Evolutionary conservation across 2,888 invertebrate genomes (phyloP), one percentile per base, ranked within the genome.

Genomic region (Alloplasta piceator): DNA sequence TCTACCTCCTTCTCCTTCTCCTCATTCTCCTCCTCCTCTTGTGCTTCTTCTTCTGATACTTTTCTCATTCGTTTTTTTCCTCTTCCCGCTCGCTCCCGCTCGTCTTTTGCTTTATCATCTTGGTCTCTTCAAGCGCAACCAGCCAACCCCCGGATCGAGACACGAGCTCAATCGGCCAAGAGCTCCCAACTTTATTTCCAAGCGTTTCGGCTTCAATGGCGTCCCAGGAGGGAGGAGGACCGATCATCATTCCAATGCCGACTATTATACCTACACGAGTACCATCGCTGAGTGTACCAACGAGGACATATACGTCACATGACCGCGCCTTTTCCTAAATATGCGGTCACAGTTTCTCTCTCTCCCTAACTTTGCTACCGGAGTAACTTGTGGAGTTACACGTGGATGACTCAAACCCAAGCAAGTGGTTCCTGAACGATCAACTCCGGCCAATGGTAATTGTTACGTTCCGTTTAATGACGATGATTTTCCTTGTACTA

Each of bases 71-170:
- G 74, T 67, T 78, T 80, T 74, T 66, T 64, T 64, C 71, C 67
- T 74, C 60, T 76, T 82, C 72, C 77, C 12, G 36, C 48, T 50
- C 50, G 5, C 46, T 58, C 43, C 63, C 41, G 72, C 74, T 78
- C 78, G 72, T 82, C 80, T 74, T 80, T 71, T 61, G 77, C 70
- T 75, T 72, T 81, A 71, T 73, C 67, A 75, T 80, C 75, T 71
- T 26, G 56, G 41, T 64, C 74, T 66, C 58, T 71, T 56, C 41
- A 39, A 52, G 70, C 64, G 68, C 50, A 71, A 55, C 70, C 56
- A 67, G 52, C 39, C 63, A 67, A 72, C 67, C 72, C 68, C 72
- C 39, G 58, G 70, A 64, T 56, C 80, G 72, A 68, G 70, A 43
- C 58, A 26, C 26, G 60, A 36, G 39, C 68, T 80, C 75, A 76